Conservation (phyloP, 2,113 vertebrate genomes). For the Alligator mississippiensis region DNA sequence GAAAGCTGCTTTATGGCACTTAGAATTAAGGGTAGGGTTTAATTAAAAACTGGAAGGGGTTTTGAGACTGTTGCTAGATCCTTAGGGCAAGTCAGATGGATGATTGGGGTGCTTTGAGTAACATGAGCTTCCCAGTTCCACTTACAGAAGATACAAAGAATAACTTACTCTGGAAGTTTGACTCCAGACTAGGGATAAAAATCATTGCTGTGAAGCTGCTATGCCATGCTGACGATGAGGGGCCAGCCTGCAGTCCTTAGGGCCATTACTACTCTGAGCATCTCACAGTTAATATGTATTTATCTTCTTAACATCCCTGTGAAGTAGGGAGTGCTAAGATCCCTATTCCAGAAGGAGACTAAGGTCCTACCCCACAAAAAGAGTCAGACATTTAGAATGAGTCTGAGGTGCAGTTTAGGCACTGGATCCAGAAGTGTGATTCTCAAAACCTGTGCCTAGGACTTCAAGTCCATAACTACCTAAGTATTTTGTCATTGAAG, state of each 20-base stretch:
- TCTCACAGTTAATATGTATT: neutral
- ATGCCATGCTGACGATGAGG: neutral
- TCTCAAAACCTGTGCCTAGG: too few species aligned
- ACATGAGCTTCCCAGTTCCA: neutral
- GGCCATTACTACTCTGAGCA: neutral
- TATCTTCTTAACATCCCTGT: neutral
- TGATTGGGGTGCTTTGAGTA: neutral
- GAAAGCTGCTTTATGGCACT: neutral
- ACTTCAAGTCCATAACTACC: too few species aligned
- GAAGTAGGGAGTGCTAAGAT: neutral
- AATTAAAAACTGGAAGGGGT: neutral
- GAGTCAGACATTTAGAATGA: too few species aligned
- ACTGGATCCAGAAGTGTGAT: too few species aligned
- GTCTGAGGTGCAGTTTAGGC: too few species aligned
- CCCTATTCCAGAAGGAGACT: neutral
- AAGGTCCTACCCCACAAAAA: neutral
- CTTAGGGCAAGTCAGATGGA: neutral
- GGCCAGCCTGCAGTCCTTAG: neutral
- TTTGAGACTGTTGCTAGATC: neutral
- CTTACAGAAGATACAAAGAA: neutral
- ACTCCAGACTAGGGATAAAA: neutral
- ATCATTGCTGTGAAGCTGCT: neutral
- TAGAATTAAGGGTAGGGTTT: neutral
- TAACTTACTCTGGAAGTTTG: neutral
- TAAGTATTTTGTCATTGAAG: too few species aligned